Percentiles rank a stretch among this genome's conserved stretches.
phyloP scores from a whole-genome alignment of 2,113 vertebrate species.

The Percopsis transmontana region DNA sequence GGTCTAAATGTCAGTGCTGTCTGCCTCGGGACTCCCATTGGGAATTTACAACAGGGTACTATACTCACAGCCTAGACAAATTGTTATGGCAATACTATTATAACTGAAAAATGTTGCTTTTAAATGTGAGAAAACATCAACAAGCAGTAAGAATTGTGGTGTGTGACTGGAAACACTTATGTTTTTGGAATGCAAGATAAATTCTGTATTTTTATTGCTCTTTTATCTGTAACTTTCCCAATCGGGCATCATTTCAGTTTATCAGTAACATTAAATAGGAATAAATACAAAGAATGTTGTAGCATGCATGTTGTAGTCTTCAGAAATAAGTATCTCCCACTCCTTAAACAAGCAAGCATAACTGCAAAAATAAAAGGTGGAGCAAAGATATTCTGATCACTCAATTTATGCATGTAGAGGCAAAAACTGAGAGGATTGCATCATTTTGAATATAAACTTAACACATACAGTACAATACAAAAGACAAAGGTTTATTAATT shows the following conservation, averaged over 20 bases:
- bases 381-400: too few species aligned
- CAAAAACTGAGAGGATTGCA: background rate
- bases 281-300: background rate
- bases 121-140: slow-evolving; percentile 34
- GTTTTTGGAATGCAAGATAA: slow-evolving; percentile 18
- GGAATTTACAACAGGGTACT: slow-evolving; percentile 36
- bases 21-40: slow-evolving; percentile 23
- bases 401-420: background rate
- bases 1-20: slow-evolving; percentile 35
- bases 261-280: background rate
- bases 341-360: too few species aligned
- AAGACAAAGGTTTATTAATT: background rate
- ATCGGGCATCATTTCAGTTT: slow-evolving; percentile 13
- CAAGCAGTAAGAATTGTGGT: slow-evolving; percentile 26
- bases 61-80: slow-evolving; percentile 45
- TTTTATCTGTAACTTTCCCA: slow-evolving; percentile 33
- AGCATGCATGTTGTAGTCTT: too few species aligned
- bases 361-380: background rate
- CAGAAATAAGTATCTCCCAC: too few species aligned
- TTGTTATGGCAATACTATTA: slow-evolving; percentile 28
- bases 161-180: slow-evolving; percentile 29
- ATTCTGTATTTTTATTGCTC: slow-evolving; percentile 30
- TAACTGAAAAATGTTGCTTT: slow-evolving; percentile 9
- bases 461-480: too few species aligned
- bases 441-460: too few species aligned